Conservation (phyloP, 2,113 vertebrate genomes). For the Phocoena phocoena region DNA sequence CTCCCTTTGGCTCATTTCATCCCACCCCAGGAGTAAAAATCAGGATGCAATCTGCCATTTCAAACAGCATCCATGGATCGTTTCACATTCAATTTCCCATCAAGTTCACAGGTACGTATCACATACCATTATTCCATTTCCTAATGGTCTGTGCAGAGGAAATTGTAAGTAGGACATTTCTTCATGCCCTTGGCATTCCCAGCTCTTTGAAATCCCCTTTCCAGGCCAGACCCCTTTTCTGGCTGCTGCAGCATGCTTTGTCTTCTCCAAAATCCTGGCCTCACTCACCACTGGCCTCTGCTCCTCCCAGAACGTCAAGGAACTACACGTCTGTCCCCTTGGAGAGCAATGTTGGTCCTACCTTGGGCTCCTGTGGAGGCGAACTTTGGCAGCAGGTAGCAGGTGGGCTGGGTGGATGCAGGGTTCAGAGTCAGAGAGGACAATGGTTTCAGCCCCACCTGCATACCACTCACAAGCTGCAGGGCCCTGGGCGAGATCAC, state of each 20-base stretch:
- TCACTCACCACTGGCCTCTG: rapidly evolving
- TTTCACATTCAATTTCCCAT: slow-evolving; percentile 57
- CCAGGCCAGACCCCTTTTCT: neutral
- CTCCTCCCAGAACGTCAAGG: neutral
- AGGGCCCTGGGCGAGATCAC: neutral
- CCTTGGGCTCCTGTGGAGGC: neutral
- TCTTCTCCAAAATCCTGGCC: neutral
- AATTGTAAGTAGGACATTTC: slow-evolving; percentile 44
- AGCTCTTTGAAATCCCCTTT: neutral
- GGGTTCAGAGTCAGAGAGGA: neutral
- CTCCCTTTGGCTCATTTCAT: neutral
- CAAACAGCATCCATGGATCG: neutral
- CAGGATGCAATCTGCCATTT: neutral
- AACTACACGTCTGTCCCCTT: rapidly evolving
- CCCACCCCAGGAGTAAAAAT: neutral
- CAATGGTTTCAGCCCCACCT: neutral
- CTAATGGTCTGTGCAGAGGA: slow-evolving; percentile 51
- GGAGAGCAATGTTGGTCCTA: rapidly evolving
- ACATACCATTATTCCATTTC: slow-evolving; percentile 6
- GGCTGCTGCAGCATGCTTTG: rapidly evolving
- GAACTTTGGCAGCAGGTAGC: neutral
- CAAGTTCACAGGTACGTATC: slow-evolving; percentile 53
- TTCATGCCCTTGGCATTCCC: slow-evolving; percentile 28
- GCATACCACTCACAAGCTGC: rapidly evolving
- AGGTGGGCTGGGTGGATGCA: neutral